These are phyloP conservation scores for Ceramica pisi DNA, from an alignment of 2,888 invertebrate genomes.

Conservation along the genomic window DNA sequence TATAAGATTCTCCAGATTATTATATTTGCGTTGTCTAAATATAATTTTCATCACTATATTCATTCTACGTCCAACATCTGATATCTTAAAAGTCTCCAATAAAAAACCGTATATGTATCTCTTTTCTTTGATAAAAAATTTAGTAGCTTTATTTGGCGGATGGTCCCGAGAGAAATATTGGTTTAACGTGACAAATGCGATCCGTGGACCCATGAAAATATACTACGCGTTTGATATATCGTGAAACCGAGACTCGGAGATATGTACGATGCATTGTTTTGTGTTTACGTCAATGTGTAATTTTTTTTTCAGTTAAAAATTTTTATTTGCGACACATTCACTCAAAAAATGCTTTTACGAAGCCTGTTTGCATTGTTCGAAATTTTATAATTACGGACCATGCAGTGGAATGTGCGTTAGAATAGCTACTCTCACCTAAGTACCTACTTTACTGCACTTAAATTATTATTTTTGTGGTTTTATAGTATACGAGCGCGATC, in stretches of 20 bases:
- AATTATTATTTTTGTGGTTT: no score
- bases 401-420: no score
- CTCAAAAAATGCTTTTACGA: no score
- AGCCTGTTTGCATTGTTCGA: no score
- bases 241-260: slow-evolving; percentile 51
- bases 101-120: slow-evolving; percentile 66
- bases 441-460: no score
- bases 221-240: slow-evolving; percentile 70
- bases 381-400: no score
- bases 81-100: slow-evolving; percentile 59
- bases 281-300: slow-evolving; percentile 30
- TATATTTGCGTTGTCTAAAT: not conserved
- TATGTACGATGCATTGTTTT: slow-evolving; percentile 60
- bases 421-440: no score
- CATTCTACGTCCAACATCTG: slow-evolving; percentile 31
- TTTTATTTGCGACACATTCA: no score
- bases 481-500: no score
- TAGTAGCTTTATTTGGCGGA: slow-evolving; percentile 74
- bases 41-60: slow-evolving; percentile 31
- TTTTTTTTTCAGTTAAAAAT: not conserved
- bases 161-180: slow-evolving; percentile 77
- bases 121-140: slow-evolving; percentile 73
- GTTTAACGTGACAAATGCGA: slow-evolving; percentile 78
- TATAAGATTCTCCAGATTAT: not conserved
- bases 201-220: slow-evolving; percentile 70